phyloP scores from a whole-genome alignment of 2,888 invertebrate genomes.

The Acanthopleura granulata region DNA sequence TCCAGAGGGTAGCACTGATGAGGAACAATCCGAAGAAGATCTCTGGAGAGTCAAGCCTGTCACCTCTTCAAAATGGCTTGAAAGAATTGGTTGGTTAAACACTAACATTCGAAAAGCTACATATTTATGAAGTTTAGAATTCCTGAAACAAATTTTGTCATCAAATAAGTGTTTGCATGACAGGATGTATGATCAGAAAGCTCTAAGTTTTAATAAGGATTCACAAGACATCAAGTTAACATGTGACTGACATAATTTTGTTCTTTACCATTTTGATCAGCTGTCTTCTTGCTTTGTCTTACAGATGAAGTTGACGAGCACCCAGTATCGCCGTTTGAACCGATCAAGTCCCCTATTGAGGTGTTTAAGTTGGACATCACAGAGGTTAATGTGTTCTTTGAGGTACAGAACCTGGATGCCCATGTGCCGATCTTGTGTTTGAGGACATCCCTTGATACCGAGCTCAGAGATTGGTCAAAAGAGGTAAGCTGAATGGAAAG shows the following conservation, averaged over 20 bases:
- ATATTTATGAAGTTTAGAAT: too few relatives aligned
- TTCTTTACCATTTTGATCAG: background rate
- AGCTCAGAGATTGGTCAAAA: constrained; percentile 79
- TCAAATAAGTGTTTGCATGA: too few relatives aligned
- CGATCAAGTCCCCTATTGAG: constrained; percentile 69
- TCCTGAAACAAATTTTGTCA: too few relatives aligned
- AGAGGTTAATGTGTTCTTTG: constrained; percentile 77
- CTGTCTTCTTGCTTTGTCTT: background rate
- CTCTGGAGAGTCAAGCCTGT: constrained; percentile 50
- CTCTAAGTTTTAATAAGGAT: too few relatives aligned
- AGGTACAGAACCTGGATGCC: constrained; percentile 73
- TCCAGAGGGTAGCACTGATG: constrained; percentile 19
- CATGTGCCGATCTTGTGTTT: constrained; percentile 73
- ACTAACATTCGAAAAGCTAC: background rate
- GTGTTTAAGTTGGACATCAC: constrained; percentile 74
- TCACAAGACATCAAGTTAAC: too few relatives aligned
- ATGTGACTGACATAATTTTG: background rate
- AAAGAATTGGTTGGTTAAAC: constrained; percentile 17
- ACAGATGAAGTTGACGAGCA: constrained; percentile 33
- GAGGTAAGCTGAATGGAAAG: constrained; percentile 59
- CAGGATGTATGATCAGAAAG: too few relatives aligned
- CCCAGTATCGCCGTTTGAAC: constrained; percentile 21
- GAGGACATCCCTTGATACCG: constrained; percentile 75
- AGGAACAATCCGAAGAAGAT: constrained; percentile 22
- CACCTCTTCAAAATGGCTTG: constrained; percentile 52